Base-by-base conservation (phyloP, 2,113 vertebrate species). In the Leucoraja erinaceus region DNA sequence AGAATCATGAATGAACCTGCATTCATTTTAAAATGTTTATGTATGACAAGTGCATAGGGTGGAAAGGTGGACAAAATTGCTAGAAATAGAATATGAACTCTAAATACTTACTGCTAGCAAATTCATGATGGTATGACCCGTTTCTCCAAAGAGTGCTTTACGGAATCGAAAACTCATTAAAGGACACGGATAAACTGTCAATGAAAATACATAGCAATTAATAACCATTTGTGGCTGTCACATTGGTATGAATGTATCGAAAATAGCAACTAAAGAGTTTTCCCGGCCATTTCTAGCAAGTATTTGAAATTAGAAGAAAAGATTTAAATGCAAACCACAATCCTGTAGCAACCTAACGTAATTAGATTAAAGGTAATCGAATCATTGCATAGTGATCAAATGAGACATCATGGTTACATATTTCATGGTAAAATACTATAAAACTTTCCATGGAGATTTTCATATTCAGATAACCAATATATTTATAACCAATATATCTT, bases 101-200 rank as follows among this genome's bases (percentile, higher is more conserved):
- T 22, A 47, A 72, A 28, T 31, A 98, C 98, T 98, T 94, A 99
- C 98, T 94, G 98, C 96, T 95, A 99, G 97, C 2, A 98, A 95
- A 90, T 99, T 98, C 97, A 98, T 98, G 93, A 99, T 97, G 38
- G 98, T 99, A 94, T 98, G 97, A 94, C 98, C 98, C 0, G 97
- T 97, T 95, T 99, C 98, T 94, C 97, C 96, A 33, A 98, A 99
- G 92, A 99, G 96, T 9, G 98, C 95, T 20, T 97, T 96, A 90
- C 98, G 96, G 93, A 96, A 96, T 94, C 99, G 97, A 78, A 97
- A 94, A 93, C 98, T 99, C 9, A 95, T 94, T 93, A 98, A 31
- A 12, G 97, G 93, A 61, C 96, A 94, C 94, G 99, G 98, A 94
- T 99, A 99, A 0, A 93, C 98, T 99, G 95, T 0, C 94, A 84